Evolutionary conservation across 2,797 vertebrate species (phyloP), one percentile per base, ranked within the genome.

Genomic region (Semaprochilodus insignis): DNA sequence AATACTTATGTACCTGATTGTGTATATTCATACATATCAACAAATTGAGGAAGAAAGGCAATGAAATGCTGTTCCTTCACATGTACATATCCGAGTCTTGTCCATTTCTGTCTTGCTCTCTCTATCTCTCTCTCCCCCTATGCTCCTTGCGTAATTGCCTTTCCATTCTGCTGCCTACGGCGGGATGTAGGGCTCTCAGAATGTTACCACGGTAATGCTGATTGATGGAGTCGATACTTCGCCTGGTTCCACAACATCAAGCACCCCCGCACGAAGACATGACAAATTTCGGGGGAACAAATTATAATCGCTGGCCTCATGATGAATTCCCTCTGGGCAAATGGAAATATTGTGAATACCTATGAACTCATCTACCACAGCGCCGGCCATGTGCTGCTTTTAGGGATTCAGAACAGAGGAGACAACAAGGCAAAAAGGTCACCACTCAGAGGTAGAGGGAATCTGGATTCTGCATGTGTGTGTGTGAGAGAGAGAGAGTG

Each of bases 141-240:
- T 85, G 86, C 87, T 90, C 90, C 89, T 92, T 94, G 91, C 90
- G 92, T 95, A 94, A 95, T 95, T 94, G 92, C 91, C 90, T 94
- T 94, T 92, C 92, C 89, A 88, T 91, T 94, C 90, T 86, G 86
- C 90, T 91, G 91, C 92, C 92, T 88, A 85, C 83, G 57, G 89
- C 89, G 54, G 91, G 91, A 93, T 93, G 90, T 91, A 87, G 83
- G 90, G 91, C 92, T 92, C 92, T 93, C 90, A 86, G 86, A 92
- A 91, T 60, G 89, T 93, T 93, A 92, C 91, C 51, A 90, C 90
- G 85, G 91, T 95, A 95, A 95, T 95, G 91, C 92, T 94, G 95
- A 95, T 95, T 94, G 94, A 95, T 95, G 93, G 92, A 95, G 93
- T 93, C 91, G 91, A 94, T 93, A 86, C 92, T 92, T 83, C 88